Evolutionary conservation across 2,797 vertebrate genomes (phyloP), one percentile per base, ranked within the genome.

Genomic region (Halcyon smyrnensis): DNA sequence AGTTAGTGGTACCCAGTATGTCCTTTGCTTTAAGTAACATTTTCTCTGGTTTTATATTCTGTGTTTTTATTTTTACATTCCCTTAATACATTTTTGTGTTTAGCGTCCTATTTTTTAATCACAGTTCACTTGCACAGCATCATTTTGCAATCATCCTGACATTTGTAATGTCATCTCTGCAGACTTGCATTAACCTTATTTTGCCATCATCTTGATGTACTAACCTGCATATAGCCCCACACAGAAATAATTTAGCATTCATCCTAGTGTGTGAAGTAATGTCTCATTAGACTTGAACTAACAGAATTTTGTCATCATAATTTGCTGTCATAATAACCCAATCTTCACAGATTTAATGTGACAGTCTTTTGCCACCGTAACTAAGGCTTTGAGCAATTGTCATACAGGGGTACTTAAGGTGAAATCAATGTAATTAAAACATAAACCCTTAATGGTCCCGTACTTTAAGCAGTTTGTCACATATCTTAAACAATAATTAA

Each of bases 251-350:
- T 93, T 97, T 96, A 88, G 88, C 85, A 95, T 97, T 97, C 95
- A 95, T 94, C 85, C 83, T 84, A 36, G 83, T 63, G 56, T 83
- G 69, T 92, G 56, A 81, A 87, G 70, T 96, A 91, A 97, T 96
- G 92, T 97, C 94, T 97, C 94, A 93, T 97, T 97, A 97, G 94
- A 90, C 90, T 95, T 97, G 93, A 97, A 95, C 95, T 97, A 97
- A 96, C 95, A 92, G 84, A 97, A 93, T 96, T 97, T 94, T 97
- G 93, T 97, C 92, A 97, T 96, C 67, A 73, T 95, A 95, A 96
- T 97, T 97, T 90, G 92, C 93, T 91, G 92, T 95, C 95, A 95
- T 95, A 96, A 97, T 96, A 97, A 91, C 81, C 76, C 68, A 75
- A 41, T 94, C 94, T 96, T 96, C 83, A 67, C 69, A 95, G 86